Base-by-base conservation (phyloP, 2,113 vertebrate genomes). In the Lota lota region DNA sequence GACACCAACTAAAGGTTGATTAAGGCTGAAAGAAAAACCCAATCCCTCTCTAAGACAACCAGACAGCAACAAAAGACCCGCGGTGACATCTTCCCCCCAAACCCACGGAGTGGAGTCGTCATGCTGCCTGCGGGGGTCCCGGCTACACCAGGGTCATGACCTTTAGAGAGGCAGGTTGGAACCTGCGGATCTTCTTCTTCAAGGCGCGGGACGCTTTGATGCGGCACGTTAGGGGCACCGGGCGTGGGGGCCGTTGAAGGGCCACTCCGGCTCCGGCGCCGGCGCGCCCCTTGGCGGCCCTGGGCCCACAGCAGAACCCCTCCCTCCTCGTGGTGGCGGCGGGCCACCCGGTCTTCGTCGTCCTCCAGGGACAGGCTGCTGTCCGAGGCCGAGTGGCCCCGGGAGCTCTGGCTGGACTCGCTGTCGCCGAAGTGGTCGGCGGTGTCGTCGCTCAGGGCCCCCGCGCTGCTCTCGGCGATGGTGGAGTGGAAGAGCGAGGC, bases 141-240 rank as follows among this genome's bases (percentile, higher is more conserved):
- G 72, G 24, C 80, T 91, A 99, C 79, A 99, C 95, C 86, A 94
- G 92, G 76, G 96, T 98, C 95, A 99, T 98, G 85, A 99, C 94
- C 85, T 95, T 97, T 74, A 98, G 85, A 1, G 95, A 88, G 0
- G 94, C 91, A 0, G 96, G 96, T 8, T 96, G 96, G 87, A 96
- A 98, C 76, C 94, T 90, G 22, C 96, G 92, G 61, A 98, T 96
- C 88, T 96, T 99, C 80, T 95, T 98, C 85, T 94, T 98, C 28
- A 99, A 90, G 21, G 96, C 96, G 79, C 91, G 92, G 62, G 97
- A 98, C 21, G 96, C 97, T 90, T 98, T 98, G 80, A 98, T 93
- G 22, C 95, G 95, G 79, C 95, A 96, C 63, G 95, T 88, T 53
- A 90, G 88, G 50, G 96, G 92, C 73, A 92, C 87, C 0, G 93